phyloP scores from a whole-genome alignment of 2,113 vertebrate genomes.

The Oenanthe melanoleuca region DNA sequence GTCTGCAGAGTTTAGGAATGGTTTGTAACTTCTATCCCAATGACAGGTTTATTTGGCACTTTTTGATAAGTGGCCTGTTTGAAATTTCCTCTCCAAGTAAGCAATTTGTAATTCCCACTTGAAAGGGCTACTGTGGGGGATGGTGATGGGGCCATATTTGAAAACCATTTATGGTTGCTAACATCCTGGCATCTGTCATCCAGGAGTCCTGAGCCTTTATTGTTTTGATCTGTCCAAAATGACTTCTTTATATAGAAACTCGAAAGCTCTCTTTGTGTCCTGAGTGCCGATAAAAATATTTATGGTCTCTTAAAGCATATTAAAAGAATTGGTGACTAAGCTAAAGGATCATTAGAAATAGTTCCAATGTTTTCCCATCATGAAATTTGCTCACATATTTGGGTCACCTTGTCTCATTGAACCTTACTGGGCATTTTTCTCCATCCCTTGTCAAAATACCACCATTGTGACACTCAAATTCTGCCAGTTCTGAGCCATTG shows the following conservation, averaged over 20 bases:
- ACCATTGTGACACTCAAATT: slow-evolving; percentile 19
- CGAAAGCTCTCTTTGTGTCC: slow-evolving; percentile 36
- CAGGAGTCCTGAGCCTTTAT: slow-evolving; percentile 69
- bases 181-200: slow-evolving; percentile 76
- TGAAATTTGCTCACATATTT: slow-evolving; percentile 11
- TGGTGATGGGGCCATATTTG: slow-evolving; percentile 62
- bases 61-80: slow-evolving; percentile 79
- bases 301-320: neutral
- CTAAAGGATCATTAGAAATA: slow-evolving; percentile 27
- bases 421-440: slow-evolving; percentile 9
- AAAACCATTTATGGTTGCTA: slow-evolving; percentile 72
- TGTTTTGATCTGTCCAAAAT: slow-evolving; percentile 71
- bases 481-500: neutral
- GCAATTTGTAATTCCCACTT: slow-evolving; percentile 77
- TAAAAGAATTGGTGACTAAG: slow-evolving; percentile 46
- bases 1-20: slow-evolving; percentile 69
- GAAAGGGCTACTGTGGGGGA: slow-evolving; percentile 74
- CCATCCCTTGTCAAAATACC: neutral
- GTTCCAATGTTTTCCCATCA: fast-evolving
- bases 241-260: slow-evolving; percentile 59
- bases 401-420: slow-evolving; percentile 34
- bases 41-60: slow-evolving; percentile 78
- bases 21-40: slow-evolving; percentile 67
- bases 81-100: slow-evolving; percentile 69
- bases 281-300: slow-evolving; percentile 50